Base-by-base conservation (phyloP, 2,113 vertebrate species). In the Syngnathoides biaculeatus region DNA sequence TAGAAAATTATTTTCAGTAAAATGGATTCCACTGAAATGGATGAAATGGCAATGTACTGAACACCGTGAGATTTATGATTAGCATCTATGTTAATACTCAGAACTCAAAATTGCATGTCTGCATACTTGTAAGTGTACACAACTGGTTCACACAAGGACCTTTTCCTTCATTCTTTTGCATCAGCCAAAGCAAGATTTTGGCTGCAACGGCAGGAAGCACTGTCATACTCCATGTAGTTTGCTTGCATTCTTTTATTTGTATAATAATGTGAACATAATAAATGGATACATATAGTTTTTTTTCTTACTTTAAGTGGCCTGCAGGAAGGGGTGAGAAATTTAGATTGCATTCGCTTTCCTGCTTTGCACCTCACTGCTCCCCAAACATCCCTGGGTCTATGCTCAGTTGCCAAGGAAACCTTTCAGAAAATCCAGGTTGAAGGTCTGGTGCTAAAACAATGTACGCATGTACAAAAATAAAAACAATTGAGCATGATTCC, bases 351-450 rank as follows among this genome's bases (percentile, higher is more conserved):
- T 64, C 70, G 67, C 62, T 74, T 87, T 89, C 82, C 86, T 35
- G 30, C 30, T 35, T 35, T 35, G 30, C 30, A 35, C 3, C 30
- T 6, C 84, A 71, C 53, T 27, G 39, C 72, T 88, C 79, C 69
- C 76, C 64, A 72, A 87, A 83, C 81, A 35, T 85, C 68, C 53
- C 64, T 64, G 55, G n/a, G 78, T 91, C 88, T 86, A 87, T 89
- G 78, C 83, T 77, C 87, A 69, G 80, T 91, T 19, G 67, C 80
- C 81, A 83, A 52, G 86, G 81, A 77, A 90, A 90, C 82, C 10
- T 42, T 10, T 10, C 10, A 63, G 62, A 71, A 8, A 86, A 89
- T 86, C 70, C 59, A 73, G 45, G 48, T 53, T 64, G 55, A 63
- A 72, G 72, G 77, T 81, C 77, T 38, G 30, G 30, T 69, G 40